phyloP scores from a whole-genome alignment of 92 coral and sea anemone species.

The Blastomussa wellsi region DNA sequence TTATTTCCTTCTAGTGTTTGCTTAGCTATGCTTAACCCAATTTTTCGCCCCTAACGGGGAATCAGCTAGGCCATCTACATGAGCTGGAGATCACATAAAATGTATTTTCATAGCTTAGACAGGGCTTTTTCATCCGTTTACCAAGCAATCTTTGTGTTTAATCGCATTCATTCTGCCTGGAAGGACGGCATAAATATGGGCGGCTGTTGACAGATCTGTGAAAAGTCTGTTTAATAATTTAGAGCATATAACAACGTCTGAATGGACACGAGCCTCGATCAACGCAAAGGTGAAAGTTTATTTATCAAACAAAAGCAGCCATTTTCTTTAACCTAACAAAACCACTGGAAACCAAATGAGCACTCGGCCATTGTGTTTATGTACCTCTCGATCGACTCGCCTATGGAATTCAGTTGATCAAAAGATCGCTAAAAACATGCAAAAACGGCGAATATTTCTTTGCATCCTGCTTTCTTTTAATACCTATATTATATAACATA shows the following conservation, averaged over 20 bases:
- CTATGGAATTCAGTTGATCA: too few relatives aligned
- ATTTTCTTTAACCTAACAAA: not conserved
- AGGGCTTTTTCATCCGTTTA: not conserved
- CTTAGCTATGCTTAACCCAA: not conserved
- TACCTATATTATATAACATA: not conserved
- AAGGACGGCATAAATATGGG: not conserved
- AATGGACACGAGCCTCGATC: not conserved
- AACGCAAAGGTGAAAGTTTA: not conserved
- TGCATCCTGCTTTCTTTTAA: not conserved
- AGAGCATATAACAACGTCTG: not conserved
- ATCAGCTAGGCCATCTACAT: not conserved
- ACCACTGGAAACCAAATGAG: not conserved
- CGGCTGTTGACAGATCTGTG: not conserved
- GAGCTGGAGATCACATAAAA: not conserved
- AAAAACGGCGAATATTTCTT: not conserved
- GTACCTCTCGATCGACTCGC: not conserved
- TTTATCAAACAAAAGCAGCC: not conserved
- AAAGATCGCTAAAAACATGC: not conserved
- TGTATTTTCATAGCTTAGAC: not conserved
- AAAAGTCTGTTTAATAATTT: not conserved
- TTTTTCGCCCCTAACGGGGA: not conserved
- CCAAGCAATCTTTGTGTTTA: not conserved
- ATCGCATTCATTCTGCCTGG: not conserved
- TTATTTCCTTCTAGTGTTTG: not conserved
- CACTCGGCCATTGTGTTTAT: not conserved